phyloP scores from a whole-genome alignment of 2,113 vertebrate species.

The Felis catus region F.catus_Fca126_mat1.0 CM031419.1:96876001-96876500 shows the following conservation, averaged over 20 bases:
- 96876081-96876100: background rate
- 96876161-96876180: conserved; percentile 36
- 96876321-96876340: too few relatives aligned
- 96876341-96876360: too few relatives aligned
- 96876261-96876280: too few relatives aligned
- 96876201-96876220: background rate
- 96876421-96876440: too few relatives aligned
- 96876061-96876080: background rate
- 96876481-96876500: too few relatives aligned
- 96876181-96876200: background rate
- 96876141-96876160: background rate
- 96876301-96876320: too few relatives aligned
- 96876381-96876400: too few relatives aligned
- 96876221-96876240: background rate
- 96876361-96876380: too few relatives aligned
- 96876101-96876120: background rate
- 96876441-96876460: background rate
- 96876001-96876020: background rate
- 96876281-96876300: too few relatives aligned
- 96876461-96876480: background rate
- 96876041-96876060: background rate
- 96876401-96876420: too few relatives aligned
- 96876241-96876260: background rate
- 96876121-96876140: background rate
- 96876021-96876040: background rate